Percentiles rank a stretch among this genome's conserved stretches.
phyloP scores from a whole-genome alignment of 2,797 vertebrate species.

The Pelobates cultripes region DNA sequence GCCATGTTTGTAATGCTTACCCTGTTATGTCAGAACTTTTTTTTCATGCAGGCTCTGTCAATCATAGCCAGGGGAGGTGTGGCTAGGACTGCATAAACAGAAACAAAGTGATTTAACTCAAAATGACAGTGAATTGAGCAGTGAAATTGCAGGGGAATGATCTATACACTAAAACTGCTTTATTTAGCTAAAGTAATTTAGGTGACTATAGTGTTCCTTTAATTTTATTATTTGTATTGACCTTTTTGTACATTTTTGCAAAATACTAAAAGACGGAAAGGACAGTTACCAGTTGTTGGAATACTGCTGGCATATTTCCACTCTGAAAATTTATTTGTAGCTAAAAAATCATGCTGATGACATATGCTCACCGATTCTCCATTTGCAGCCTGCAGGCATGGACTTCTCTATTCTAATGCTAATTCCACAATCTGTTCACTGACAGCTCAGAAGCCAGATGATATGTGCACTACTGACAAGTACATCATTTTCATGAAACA shows the following conservation, averaged over 20 bases:
- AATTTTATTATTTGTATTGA: not conserved
- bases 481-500: slow-evolving; percentile 91
- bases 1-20: too few relatives aligned
- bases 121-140: too few relatives aligned
- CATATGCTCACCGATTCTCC: slow-evolving; percentile 81
- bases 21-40: too few relatives aligned
- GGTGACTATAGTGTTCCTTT: too few relatives aligned
- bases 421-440: slow-evolving; percentile 86
- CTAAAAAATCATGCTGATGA: slow-evolving; percentile 76
- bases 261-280: slow-evolving; percentile 19
- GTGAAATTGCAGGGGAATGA: too few relatives aligned
- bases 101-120: too few relatives aligned
- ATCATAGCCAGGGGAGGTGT: too few relatives aligned
- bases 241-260: not conserved
- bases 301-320: slow-evolving; percentile 78
- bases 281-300: slow-evolving; percentile 75
- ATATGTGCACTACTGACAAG: slow-evolving; percentile 82
- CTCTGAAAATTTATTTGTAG: slow-evolving; percentile 81
- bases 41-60: too few relatives aligned
- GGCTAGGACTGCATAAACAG: too few relatives aligned
- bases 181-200: too few relatives aligned
- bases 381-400: slow-evolving; percentile 77
- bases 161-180: too few relatives aligned
- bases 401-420: slow-evolving; percentile 80
- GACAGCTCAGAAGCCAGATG: slow-evolving; percentile 82